Evolutionary conservation across 2,888 invertebrate species (phyloP), one percentile per base, ranked within the genome.

Genomic region (Cylindroiulus punctatus): DNA sequence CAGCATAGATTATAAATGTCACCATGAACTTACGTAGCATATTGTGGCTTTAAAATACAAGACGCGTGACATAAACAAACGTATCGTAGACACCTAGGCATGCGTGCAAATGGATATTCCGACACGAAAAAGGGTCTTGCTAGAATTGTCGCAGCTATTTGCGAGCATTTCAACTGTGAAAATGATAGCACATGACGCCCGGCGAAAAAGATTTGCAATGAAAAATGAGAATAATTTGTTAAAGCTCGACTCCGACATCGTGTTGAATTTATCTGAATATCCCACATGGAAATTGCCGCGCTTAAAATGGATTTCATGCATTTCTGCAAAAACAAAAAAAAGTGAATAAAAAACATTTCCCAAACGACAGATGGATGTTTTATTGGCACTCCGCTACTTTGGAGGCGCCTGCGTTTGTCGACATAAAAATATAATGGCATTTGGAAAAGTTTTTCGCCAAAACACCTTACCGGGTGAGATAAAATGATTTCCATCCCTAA

Each of bases 201-300:
- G 57, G 57, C 22, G 65, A 65, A 65, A 65, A 65, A 65, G 65
- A 65, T 65, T 65, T 65, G 65, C 26, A 26, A 65, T 65, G 65
- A 65, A 65, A 65, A 65, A 65, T 65, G 65, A 65, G 65, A 65
- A 65, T 65, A 65, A 65, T 65, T 65, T 65, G 65, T 65, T 65
- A 65, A 65, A 65, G 65, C 65, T 12, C 22, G 65, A 65, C 65
- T 65, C 22, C 65, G 65, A 65, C 65, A 65, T 65, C 65, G 65
- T 65, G 65, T 65, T 65, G 65, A 65, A 65, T 65, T 65, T 65
- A 65, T 65, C 65, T 65, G 65, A 65, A 65, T 65, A 22, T 65
- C 65, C 65, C 65, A 65, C 65, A 65, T 65, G 65, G 65, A 65
- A 65, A 65, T 26, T 65, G 65, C 8, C n/a, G 26, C 65, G 65